Percentiles rank a stretch among this genome's conserved stretches.
phyloP scores from a whole-genome alignment of 1,140 invertebrate species.

The Stegodyphus dumicola region DNA sequence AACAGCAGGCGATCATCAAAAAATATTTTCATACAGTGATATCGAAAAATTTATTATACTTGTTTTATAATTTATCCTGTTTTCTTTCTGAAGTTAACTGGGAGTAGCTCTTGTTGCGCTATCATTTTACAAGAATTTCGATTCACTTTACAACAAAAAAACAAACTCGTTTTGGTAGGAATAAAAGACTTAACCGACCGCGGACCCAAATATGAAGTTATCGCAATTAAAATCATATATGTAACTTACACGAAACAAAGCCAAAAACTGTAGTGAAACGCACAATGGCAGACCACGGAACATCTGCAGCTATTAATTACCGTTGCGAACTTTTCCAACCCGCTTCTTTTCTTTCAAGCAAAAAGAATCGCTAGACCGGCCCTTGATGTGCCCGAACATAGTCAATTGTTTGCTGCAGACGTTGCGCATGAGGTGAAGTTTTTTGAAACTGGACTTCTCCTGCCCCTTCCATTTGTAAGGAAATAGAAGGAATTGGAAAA shows the following conservation, averaged over 20 bases:
- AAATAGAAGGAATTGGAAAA: background rate
- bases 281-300: background rate
- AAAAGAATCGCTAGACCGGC: background rate
- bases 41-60: background rate
- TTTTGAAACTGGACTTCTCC: background rate
- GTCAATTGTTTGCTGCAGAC: background rate
- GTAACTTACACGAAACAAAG: background rate
- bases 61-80: background rate
- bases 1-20: too few species aligned
- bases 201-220: conserved; percentile 22
- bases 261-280: background rate
- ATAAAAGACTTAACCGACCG: conserved; percentile 18
- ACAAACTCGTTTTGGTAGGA: background rate
- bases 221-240: conserved; percentile 3
- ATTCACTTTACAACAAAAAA: background rate
- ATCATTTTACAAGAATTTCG: background rate
- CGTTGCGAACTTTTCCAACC: background rate
- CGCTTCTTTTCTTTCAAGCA: background rate
- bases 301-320: background rate
- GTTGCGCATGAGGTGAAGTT: background rate
- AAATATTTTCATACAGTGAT: too few species aligned
- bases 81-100: background rate
- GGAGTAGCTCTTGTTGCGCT: background rate
- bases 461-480: background rate
- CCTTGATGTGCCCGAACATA: too few species aligned